Base-by-base conservation (phyloP, 2,888 invertebrate species). In the Zootermopsis nevadensis region DNA sequence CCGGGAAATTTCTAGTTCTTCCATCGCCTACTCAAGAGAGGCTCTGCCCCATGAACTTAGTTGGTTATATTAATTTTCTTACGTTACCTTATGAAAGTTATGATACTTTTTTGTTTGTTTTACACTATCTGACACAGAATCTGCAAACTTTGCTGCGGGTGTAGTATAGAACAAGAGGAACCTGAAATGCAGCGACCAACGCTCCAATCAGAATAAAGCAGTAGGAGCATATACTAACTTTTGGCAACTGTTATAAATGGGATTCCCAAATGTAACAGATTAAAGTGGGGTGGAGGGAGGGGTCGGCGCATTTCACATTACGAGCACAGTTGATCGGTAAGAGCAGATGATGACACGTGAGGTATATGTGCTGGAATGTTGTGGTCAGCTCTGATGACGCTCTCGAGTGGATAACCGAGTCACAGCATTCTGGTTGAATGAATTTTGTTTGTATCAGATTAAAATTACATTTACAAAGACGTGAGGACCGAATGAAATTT, bases 211-310 rank as follows among this genome's bases (percentile, higher is more conserved):
- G 22, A 69, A 22, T 33, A 19, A 33, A 69, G 30, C 33, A 22
- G 31, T 15, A 69, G 69, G 22, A 69, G 69, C 69, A 69, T 15
- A 42, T 38, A n/a, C 74, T 74, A 74, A 35, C 35, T 74, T 74
- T 74, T 74, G 74, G 42, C 74, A 74, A 35, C 74, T 33, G 74
- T 74, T 72, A 72, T 72, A 72, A 72, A 72, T 72, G 72, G 72
- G 35, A n/a, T 74, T 74, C 69, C 74, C 74, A 74, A 74, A 74
- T 74, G 74, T 38, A 74, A 74, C 69, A 38, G 35, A 38, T 74
- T 31, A 38, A n/a, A n/a, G 69, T 15, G 8, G 19, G 19, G 30
- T 1, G 30, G 67, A 19, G 10, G 67, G 67, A 12, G 15, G 67
- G 19, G 31, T 31, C 27, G 15, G 69, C 2, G 69, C 69, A 69